Conservation (phyloP, 2,113 vertebrate genomes). For the Myxocyprinus asiaticus region DNA sequence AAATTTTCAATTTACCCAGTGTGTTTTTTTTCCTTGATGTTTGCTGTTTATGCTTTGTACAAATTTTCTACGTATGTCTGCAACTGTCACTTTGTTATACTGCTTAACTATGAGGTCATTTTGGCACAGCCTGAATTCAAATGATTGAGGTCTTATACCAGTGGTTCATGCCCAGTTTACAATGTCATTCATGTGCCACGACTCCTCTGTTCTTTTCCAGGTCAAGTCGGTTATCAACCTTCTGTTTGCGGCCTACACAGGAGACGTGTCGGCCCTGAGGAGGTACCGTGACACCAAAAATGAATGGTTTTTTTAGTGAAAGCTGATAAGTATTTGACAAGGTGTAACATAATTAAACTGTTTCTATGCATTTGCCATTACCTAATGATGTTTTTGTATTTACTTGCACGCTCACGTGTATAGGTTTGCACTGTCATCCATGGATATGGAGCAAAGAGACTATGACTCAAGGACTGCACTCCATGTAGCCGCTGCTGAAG, state of each 20-base stretch:
- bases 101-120: background rate
- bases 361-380: background rate
- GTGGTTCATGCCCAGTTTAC: no score
- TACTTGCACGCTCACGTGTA: constrained; percentile 23
- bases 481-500: constrained; percentile 95
- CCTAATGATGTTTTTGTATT: background rate
- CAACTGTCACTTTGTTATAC: no score
- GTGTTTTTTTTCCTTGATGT: no score
- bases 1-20: no score
- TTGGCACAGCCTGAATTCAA: no score
- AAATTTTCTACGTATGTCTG: no score
- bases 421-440: constrained; percentile 95
- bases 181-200: background rate
- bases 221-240: constrained; percentile 98
- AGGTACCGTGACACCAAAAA: constrained; percentile 73
- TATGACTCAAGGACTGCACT: constrained; percentile 96
- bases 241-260: constrained; percentile 95
- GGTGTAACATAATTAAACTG: no score
- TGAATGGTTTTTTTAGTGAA: background rate
- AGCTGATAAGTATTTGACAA: background rate
- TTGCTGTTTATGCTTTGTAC: no score
- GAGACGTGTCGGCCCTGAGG: constrained; percentile 93
- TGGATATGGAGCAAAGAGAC: constrained; percentile 99
- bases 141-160: background rate
- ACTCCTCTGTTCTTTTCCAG: constrained; percentile 69